These are phyloP conservation scores for Andrena fulva DNA, from an alignment of 2,888 invertebrate genomes.

Conservation along the genomic window DNA sequence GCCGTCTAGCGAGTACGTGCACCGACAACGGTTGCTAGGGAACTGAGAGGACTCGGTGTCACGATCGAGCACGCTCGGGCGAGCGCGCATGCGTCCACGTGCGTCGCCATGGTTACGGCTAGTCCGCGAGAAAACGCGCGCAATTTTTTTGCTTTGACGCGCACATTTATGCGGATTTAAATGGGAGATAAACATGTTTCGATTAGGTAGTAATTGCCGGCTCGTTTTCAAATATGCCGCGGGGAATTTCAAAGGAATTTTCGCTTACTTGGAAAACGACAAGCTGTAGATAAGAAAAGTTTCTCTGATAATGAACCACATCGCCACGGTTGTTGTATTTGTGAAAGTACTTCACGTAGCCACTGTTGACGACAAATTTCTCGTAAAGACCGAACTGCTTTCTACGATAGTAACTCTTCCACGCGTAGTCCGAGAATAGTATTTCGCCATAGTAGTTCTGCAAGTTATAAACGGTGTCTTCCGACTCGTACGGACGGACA, in stretches of 20 bases:
- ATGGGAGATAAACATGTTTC: background rate
- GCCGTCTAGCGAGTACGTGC: too few relatives aligned
- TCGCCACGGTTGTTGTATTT: constrained; percentile 34
- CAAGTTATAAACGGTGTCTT: constrained; percentile 57
- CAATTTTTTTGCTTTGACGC: background rate
- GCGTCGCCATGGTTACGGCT: constrained; percentile 45
- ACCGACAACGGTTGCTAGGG: constrained; percentile 22
- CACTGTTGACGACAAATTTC: constrained; percentile 49
- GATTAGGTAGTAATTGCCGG: background rate
- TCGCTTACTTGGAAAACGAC: constrained; percentile 52
- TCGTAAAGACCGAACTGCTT: constrained; percentile 57
- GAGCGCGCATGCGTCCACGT: constrained; percentile 51
- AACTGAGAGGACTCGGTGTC: constrained; percentile 11
- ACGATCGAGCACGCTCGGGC: constrained; percentile 13
- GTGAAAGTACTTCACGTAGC: constrained; percentile 43
- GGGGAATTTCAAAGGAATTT: background rate
- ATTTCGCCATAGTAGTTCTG: constrained; percentile 54
- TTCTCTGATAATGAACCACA: constrained; percentile 45
- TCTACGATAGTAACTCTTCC: constrained; percentile 38
- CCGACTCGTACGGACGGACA: constrained; percentile 59
- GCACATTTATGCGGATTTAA: too few relatives aligned
- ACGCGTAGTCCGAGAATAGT: constrained; percentile 41
- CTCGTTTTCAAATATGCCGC: background rate
- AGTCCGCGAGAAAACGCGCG: constrained; percentile 11
- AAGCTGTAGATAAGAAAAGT: constrained; percentile 45